These are phyloP conservation scores for Orientallactaga sibirica DNA, from an alignment of 2,797 vertebrate species.

Conservation along the genomic window DNA sequence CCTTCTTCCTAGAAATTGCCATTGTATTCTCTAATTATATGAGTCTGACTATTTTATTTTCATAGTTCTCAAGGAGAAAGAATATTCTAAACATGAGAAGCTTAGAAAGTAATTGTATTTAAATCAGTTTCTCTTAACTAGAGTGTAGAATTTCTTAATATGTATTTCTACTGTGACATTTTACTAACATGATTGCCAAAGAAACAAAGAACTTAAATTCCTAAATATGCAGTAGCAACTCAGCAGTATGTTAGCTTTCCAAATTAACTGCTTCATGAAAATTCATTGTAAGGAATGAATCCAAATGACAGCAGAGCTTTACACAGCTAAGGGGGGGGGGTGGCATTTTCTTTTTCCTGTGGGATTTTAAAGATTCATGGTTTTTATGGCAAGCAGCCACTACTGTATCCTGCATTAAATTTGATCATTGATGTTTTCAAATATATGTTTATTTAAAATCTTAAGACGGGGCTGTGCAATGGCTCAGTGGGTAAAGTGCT, in stretches of 20 bases:
- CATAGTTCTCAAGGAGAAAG: background rate
- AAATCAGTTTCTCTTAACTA: slow-evolving; percentile 49
- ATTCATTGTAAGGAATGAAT: slow-evolving; percentile 15
- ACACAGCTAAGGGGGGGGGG: background rate
- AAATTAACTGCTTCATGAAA: slow-evolving; percentile 63
- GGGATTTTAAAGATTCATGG: background rate
- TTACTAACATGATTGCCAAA: slow-evolving; percentile 42
- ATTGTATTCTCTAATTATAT: background rate
- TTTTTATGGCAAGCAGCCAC: background rate
- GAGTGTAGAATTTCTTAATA: slow-evolving; percentile 26
- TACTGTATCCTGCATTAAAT: slow-evolving; percentile 43
- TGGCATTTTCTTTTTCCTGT: background rate
- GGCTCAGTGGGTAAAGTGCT: background rate
- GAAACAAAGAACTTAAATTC: slow-evolving; percentile 55
- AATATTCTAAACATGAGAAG: background rate
- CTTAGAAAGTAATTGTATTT: slow-evolving; percentile 28
- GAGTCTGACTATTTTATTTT: slow-evolving; percentile 30
- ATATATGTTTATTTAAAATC: slow-evolving; percentile 35
- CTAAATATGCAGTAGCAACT: slow-evolving; percentile 25
- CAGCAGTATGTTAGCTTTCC: slow-evolving; percentile 41
- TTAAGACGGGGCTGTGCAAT: background rate
- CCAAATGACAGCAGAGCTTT: slow-evolving; percentile 35
- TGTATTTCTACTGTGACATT: slow-evolving; percentile 18
- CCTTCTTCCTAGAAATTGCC: background rate
- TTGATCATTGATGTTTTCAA: slow-evolving; percentile 18